Percentiles rank a stretch among this genome's conserved stretches.
Conservation (phyloP, 92 coral and sea anemone genomes). For the Umimayanthus kanabou region DNA sequence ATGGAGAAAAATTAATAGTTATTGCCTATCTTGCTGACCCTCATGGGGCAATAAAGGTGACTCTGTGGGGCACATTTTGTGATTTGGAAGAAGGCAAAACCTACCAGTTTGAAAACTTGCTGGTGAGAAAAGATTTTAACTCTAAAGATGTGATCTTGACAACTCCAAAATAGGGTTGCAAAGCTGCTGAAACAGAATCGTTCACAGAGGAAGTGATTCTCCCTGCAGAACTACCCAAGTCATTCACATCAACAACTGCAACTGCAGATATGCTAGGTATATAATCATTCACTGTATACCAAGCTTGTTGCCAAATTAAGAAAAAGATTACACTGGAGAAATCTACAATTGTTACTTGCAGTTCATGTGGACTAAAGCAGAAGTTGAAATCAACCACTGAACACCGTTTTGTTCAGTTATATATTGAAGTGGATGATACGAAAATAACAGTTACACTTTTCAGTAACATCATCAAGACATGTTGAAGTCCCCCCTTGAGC, state of each 20-base stretch:
- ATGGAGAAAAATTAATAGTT: constrained; percentile 30
- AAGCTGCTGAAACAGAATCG: constrained; percentile 19
- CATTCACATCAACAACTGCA: constrained; percentile 37
- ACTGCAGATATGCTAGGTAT: constrained; percentile 37
- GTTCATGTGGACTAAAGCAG: constrained; percentile 44
- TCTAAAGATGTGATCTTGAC: constrained; percentile 29
- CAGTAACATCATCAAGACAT: constrained; percentile 36
- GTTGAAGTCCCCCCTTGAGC: constrained; percentile 35
- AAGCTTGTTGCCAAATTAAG: constrained; percentile 40
- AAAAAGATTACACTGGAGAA: constrained; percentile 28
- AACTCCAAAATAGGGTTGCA: constrained; percentile 12
- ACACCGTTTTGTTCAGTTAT: constrained; percentile 44
- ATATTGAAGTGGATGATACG: constrained; percentile 25
- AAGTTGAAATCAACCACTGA: constrained; percentile 37
- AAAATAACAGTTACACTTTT: constrained; percentile 29
- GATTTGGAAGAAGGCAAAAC: constrained; percentile 39
- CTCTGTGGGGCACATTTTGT: constrained; percentile 37
- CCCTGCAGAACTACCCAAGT: constrained; percentile 36
- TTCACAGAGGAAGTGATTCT: constrained; percentile 33
- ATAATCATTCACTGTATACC: constrained; percentile 38
- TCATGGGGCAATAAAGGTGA: constrained; percentile 28
- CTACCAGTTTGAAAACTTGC: constrained; percentile 27
- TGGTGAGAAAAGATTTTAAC: constrained; percentile 34
- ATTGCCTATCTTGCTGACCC: constrained; percentile 21
- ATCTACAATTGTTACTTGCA: constrained; percentile 42